A percentile compares a stretch with the other conserved stretches of the same genome.
Conservation (phyloP, 1,140 invertebrate genomes). For the Heliconius melpomene region DNA sequence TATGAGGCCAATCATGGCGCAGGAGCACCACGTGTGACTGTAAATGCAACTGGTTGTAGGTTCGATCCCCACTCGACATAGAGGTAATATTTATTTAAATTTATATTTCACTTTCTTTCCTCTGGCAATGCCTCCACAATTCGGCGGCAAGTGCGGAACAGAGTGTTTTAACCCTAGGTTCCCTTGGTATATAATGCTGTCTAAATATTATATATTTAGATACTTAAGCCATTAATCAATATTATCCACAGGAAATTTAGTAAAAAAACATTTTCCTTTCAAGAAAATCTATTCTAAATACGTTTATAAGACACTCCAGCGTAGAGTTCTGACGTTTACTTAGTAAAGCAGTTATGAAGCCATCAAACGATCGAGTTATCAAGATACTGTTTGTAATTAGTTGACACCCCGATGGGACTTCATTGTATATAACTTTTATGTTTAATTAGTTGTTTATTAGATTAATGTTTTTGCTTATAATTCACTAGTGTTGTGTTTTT, state of each 20-base stretch:
- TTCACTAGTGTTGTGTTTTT: neutral
- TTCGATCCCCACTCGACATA: no score
- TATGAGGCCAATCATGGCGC: no score
- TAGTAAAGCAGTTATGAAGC: conserved; percentile 8
- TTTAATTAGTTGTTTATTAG: neutral
- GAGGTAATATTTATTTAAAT: no score
- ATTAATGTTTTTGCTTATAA: neutral
- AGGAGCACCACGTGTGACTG: no score
- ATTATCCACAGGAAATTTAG: neutral
- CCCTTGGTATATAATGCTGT: no score
- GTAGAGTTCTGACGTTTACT: neutral
- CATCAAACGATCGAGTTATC: conserved; percentile 10
- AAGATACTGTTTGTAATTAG: conserved; percentile 3
- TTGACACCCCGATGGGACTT: neutral
- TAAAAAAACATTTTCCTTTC: neutral
- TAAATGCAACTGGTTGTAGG: no score
- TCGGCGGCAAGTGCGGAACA: no score
- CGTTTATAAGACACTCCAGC: neutral
- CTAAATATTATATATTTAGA: no score
- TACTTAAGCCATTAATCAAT: no score
- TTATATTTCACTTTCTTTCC: no score
- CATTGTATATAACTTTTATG: neutral
- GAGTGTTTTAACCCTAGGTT: no score
- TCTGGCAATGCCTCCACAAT: no score
- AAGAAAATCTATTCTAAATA: neutral